Base-by-base conservation (phyloP, 2,888 invertebrate genomes). In the Drosophila ustulata region DNA sequence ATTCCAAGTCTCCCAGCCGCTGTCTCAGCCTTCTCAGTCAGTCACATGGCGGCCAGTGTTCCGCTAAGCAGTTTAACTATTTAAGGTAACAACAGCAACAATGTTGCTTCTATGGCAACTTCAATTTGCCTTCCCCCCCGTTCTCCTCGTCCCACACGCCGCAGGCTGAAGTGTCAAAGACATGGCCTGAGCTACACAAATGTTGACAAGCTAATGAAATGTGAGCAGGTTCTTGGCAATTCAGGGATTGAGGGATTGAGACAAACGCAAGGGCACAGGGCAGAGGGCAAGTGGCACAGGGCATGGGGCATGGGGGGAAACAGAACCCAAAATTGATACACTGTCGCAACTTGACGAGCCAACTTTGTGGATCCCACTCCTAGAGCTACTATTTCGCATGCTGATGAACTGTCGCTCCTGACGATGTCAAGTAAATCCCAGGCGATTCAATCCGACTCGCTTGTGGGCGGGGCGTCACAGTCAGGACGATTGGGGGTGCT, bases 121-220 rank as follows among this genome's bases (percentile, higher is more conserved):
- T 66, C 75, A 78, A 88, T 83, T 75, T 72, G 55, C 45, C 46
- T n/a, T 9, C 8, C 37, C 25, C 28, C 8, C 56, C 34, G 30
- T 5, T 23, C 13, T 23, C n/a, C 49, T 9, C 8, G 30, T 37
- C 37, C 57, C 32, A 41, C 45, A 56, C 46, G 84, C 89, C 86
- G 68, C 80, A 73, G 89, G 89, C 83, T 70, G 74, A 89, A 82
- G 86, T 86, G 89, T 86, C 88, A 85, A 85, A 85, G 88, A 88
- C 86, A 88, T 85, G 75, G 66, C 58, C 71, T 51, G 55, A 73
- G 71, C 82, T 75, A 84, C 72, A 82, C 80, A 82, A 88, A 89
- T 86, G 88, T 86, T 88, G 88, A 86, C 85, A 88, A 80, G 86
- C 89, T 86, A 89, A 86, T 86, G 85, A 86, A 86, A 89, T 89